Evolutionary conservation across 2,888 invertebrate species (phyloP).

Genomic region (Scrobipalpa atriplicella): DNA sequence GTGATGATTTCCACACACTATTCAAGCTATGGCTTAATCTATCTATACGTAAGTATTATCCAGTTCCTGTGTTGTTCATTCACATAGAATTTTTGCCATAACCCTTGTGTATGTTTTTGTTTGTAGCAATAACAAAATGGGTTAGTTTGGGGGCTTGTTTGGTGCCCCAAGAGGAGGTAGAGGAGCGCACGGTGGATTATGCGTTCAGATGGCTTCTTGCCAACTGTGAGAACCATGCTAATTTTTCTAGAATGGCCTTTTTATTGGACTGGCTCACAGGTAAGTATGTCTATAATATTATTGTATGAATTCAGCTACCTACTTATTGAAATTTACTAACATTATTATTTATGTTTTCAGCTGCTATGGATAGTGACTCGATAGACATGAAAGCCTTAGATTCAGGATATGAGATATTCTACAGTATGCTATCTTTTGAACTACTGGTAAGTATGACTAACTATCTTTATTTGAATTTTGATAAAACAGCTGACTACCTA

Average conservation of each 20-base stretch:
- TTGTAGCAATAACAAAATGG: constrained; percentile 72
- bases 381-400: constrained; percentile 66
- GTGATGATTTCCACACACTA: constrained; percentile 68
- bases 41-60: constrained; percentile 67
- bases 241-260: constrained; percentile 62
- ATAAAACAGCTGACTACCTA: not conserved
- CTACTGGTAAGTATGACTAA: constrained; percentile 55
- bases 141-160: constrained; percentile 65
- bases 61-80: not conserved
- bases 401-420: constrained; percentile 74
- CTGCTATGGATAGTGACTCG: constrained; percentile 70
- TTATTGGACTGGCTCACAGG: constrained; percentile 76
- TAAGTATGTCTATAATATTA: constrained; percentile 36
- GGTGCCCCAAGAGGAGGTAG: constrained; percentile 63
- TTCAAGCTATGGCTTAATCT: constrained; percentile 78
- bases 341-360: constrained; percentile 42
- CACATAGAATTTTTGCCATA: not conserved
- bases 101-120: not conserved
- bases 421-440: constrained; percentile 64
- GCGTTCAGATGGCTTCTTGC: constrained; percentile 70
- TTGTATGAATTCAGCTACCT: not conserved
- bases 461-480: constrained; percentile 38
- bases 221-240: constrained; percentile 55
- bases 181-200: constrained; percentile 64
- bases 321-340: not conserved